Evolutionary conservation across 2,113 vertebrate genomes (phyloP).

Genomic region (Prinia subflava): DNA sequence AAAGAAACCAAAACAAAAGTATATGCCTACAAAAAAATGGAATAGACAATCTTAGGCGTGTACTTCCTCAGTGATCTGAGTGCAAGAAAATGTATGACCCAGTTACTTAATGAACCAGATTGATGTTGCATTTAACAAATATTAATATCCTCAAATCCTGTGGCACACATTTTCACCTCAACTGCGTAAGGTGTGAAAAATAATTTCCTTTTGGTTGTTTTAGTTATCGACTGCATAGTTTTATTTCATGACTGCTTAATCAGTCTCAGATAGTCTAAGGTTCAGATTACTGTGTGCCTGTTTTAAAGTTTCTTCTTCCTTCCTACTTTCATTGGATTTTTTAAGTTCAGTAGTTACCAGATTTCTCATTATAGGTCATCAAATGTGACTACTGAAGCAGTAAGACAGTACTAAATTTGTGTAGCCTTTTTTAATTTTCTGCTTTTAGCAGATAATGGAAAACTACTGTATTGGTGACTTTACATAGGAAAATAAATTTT

Average conservation of each 20-base stretch:
- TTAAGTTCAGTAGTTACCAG: not conserved
- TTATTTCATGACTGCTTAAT: not conserved
- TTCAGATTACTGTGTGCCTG: not conserved
- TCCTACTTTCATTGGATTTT: not conserved
- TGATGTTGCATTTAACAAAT: not conserved
- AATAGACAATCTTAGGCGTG: not conserved
- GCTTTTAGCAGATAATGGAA: not conserved
- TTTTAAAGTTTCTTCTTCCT: not conserved
- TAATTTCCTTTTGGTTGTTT: not conserved
- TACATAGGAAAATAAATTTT: not conserved
- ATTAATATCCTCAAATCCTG: not conserved
- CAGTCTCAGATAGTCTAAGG: not conserved
- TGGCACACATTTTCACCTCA: not conserved
- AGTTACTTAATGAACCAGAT: not conserved
- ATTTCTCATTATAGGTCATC: not conserved
- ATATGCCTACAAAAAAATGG: not conserved
- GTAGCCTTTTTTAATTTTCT: not conserved
- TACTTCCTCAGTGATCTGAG: not conserved
- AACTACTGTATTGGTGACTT: not conserved
- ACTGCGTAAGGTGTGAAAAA: not conserved
- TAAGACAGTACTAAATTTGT: not conserved
- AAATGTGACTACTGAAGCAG: not conserved
- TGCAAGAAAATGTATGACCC: not conserved
- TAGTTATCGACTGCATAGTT: not conserved
- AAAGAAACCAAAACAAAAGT: not conserved